phyloP scores from a whole-genome alignment of 2,113 vertebrate genomes.

The Fregata magnificens region DNA sequence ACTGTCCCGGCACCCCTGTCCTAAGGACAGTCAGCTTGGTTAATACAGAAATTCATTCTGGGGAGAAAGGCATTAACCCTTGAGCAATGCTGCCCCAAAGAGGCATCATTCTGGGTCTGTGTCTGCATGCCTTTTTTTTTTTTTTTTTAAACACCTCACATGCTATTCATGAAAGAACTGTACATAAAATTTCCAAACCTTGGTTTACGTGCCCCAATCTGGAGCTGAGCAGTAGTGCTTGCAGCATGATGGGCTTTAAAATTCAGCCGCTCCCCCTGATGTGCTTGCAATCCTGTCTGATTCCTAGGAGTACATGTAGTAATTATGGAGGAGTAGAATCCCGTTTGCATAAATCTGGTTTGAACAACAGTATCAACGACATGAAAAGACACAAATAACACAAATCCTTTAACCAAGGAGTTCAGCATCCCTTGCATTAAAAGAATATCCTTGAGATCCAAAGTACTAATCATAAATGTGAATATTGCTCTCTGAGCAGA shows the following conservation, averaged over 20 bases:
- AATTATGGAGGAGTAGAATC: background rate
- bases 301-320: background rate
- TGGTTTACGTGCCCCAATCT: background rate
- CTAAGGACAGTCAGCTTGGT: background rate
- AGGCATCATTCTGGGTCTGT: background rate
- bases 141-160: background rate
- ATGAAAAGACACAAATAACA: background rate
- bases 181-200: background rate
- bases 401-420: background rate
- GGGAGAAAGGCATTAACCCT: background rate
- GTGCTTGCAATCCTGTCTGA: background rate
- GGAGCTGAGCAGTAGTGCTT: background rate
- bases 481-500: background rate
- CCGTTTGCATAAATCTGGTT: background rate
- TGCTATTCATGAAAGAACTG: background rate
- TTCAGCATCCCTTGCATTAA: background rate
- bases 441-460: background rate
- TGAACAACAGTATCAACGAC: background rate
- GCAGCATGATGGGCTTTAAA: background rate
- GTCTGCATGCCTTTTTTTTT: background rate
- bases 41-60: background rate
- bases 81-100: background rate
- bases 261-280: background rate
- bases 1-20: background rate
- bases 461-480: background rate